Percentiles rank a stretch among this genome's conserved stretches.
Conservation (phyloP, 2,888 invertebrate species). For the Phytoseiulus persimilis region DNA sequence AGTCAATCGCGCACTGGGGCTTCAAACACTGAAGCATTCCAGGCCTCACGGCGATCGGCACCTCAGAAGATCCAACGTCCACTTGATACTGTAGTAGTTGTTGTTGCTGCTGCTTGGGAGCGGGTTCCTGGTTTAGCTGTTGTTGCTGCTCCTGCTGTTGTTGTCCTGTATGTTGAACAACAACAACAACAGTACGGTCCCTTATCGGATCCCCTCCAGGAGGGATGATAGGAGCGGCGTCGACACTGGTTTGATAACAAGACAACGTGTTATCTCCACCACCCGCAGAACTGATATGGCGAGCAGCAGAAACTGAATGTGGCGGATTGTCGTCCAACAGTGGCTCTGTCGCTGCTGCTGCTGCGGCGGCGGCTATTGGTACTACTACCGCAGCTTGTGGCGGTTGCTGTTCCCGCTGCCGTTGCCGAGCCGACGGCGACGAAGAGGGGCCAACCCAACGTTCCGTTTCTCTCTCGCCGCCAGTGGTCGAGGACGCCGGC, state of each 20-base stretch:
- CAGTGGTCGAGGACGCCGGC: not conserved
- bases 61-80: not conserved
- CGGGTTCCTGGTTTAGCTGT: not conserved
- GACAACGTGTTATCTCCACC: constrained; percentile 24
- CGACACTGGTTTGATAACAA: not conserved
- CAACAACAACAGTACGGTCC: not conserved
- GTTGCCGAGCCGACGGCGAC: not conserved
- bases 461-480: constrained; percentile 5
- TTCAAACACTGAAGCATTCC: not conserved
- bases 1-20: not conserved
- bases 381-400: not conserved
- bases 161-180: not conserved
- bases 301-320: constrained; percentile 10
- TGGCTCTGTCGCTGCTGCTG: not conserved
- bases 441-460: constrained; percentile 7
- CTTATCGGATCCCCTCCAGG: not conserved
- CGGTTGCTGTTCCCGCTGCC: not conserved
- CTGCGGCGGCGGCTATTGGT: not conserved
- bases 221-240: not conserved
- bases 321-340: not conserved
- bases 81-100: not conserved
- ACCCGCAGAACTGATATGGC: constrained; percentile 34
- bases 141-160: not conserved
- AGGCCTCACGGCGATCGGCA: not conserved
- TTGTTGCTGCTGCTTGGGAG: not conserved